Conservation (phyloP, 2,113 vertebrate genomes). For the Tautogolabrus adspersus region DNA sequence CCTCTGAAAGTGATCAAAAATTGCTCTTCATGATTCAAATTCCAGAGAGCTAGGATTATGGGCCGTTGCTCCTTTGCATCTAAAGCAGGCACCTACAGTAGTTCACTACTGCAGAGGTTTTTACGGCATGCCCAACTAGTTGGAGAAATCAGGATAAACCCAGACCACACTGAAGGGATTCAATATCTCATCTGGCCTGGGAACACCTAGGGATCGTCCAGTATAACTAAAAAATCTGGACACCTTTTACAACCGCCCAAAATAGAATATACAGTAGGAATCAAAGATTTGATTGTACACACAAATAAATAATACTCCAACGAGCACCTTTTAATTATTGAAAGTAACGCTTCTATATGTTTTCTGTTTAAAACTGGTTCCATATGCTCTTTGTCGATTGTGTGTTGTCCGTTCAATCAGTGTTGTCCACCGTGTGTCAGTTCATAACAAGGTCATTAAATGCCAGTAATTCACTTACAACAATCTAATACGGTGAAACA, state of each 20-base stretch:
- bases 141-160: too few species aligned
- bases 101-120: too few species aligned
- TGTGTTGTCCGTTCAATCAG: slow-evolving; percentile 18
- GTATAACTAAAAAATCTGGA: too few species aligned
- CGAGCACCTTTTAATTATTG: not conserved
- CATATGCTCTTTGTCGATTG: not conserved
- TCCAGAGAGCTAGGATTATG: too few species aligned
- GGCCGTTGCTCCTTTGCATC: too few species aligned
- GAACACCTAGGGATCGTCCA: too few species aligned
- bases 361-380: not conserved
- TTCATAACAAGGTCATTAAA: slow-evolving; percentile 48
- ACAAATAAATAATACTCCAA: not conserved
- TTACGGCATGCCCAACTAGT: too few species aligned
- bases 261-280: not conserved
- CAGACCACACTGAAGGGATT: too few species aligned
- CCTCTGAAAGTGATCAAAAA: too few species aligned
- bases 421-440: slow-evolving; percentile 19
- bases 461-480: slow-evolving; percentile 56
- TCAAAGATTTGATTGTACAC: not conserved
- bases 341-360: not conserved
- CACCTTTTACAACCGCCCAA: not conserved
- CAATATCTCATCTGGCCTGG: too few species aligned
- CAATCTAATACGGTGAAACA: slow-evolving; percentile 62
- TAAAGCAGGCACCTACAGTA: too few species aligned
- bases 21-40: too few species aligned